Evolutionary conservation across 2,113 vertebrate species (phyloP).

Genomic region (Emydocephalus ijimae): DNA sequence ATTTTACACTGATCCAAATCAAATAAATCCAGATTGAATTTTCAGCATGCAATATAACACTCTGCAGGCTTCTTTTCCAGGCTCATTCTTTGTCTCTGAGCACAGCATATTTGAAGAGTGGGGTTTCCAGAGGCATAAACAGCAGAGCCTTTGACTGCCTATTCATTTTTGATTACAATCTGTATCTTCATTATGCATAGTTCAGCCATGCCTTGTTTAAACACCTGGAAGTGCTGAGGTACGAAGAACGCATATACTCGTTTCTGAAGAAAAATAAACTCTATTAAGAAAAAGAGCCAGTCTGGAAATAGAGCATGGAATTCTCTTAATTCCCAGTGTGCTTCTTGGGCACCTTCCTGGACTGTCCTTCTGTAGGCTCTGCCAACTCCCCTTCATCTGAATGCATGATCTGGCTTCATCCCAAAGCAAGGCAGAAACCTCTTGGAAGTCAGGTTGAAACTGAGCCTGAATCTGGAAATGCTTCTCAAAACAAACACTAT

Average conservation of each 20-base stretch:
- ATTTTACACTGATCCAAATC: not conserved
- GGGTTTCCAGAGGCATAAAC: not conserved
- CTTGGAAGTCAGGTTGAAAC: not conserved
- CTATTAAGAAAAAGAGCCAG: not conserved
- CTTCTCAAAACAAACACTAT: constrained; percentile 7
- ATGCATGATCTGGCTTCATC: not conserved
- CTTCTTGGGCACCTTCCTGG: not conserved
- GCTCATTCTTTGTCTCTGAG: not conserved
- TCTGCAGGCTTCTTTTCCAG: not conserved
- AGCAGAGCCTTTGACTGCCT: not conserved
- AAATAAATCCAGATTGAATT: not conserved
- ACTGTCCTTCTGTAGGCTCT: not conserved
- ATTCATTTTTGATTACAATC: not conserved
- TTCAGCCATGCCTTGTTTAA: not conserved
- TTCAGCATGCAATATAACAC: not conserved
- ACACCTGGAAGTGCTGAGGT: not conserved
- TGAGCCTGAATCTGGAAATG: not conserved
- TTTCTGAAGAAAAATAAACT: not conserved
- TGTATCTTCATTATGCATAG: not conserved
- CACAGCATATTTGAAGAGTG: not conserved
- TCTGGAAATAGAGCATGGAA: not conserved
- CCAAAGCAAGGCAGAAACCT: not conserved
- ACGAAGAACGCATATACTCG: not conserved
- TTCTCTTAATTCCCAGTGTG: not conserved
- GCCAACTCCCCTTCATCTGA: not conserved